Percentiles rank a stretch among this genome's conserved stretches.
Evolutionary conservation across 2,113 vertebrate genomes (phyloP).

Genomic region (Tautogolabrus adspersus): DNA sequence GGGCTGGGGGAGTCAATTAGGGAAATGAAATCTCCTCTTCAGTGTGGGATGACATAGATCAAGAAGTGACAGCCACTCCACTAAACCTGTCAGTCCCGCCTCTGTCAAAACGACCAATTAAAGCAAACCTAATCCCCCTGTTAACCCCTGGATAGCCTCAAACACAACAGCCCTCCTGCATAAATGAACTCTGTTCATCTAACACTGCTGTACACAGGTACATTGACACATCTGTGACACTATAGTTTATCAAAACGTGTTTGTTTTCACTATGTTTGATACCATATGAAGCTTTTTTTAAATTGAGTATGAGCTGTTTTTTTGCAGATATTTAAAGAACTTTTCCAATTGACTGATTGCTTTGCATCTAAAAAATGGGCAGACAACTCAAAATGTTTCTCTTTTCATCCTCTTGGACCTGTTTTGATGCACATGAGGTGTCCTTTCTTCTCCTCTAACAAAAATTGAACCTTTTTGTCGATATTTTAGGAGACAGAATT

Average conservation of each 20-base stretch:
- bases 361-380: too few species aligned
- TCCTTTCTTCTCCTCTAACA: too few species aligned
- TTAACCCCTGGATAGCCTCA: constrained; percentile 59
- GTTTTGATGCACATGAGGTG: too few species aligned
- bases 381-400: too few species aligned
- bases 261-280: background rate
- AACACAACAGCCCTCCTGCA: constrained; percentile 5
- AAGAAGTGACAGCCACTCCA: constrained; percentile 72
- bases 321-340: too few species aligned
- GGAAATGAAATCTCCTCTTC: constrained; percentile 78
- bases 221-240: background rate
- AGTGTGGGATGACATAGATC: constrained; percentile 71
- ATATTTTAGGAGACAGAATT: too few species aligned
- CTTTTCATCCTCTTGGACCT: too few species aligned
- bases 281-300: too few species aligned
- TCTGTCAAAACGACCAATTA: constrained; percentile 75
- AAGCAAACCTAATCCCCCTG: constrained; percentile 74
- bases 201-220: background rate
- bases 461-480: too few species aligned
- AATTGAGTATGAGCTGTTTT: background rate
- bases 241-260: background rate
- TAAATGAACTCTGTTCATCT: background rate
- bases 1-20: constrained; percentile 71
- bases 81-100: constrained; percentile 71
- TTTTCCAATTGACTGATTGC: too few species aligned